Evolutionary conservation across 2,113 vertebrate species (phyloP).

Genomic region (Nanorana parkeri): DNA sequence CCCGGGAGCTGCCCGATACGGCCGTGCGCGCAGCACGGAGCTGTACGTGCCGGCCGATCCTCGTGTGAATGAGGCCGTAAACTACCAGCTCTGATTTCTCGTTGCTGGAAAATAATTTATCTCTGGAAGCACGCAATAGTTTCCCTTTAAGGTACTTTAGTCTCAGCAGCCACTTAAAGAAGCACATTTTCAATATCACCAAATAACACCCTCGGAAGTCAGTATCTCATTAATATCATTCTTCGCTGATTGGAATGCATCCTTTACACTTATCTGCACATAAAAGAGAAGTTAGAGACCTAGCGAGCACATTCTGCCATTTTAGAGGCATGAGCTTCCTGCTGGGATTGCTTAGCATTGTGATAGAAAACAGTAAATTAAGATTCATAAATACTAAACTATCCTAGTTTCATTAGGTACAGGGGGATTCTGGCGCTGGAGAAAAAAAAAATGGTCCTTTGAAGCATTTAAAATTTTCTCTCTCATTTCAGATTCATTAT

Average conservation of each 20-base stretch:
- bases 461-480: conserved; percentile 52
- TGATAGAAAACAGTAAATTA: conserved; percentile 49
- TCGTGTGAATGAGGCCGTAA: no score
- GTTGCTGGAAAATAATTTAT: no score
- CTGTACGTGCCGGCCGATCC: no score
- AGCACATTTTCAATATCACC: conserved; percentile 10
- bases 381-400: conserved; percentile 40
- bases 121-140: no score
- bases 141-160: background rate
- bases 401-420: conserved; percentile 46
- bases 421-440: conserved; percentile 16
- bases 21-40: no score
- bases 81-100: no score
- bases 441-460: conserved; percentile 48
- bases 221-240: conserved; percentile 30
- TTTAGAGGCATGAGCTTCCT: conserved; percentile 26
- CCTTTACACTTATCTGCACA: conserved; percentile 44
- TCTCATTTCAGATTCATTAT: conserved; percentile 57
- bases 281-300: conserved; percentile 46
- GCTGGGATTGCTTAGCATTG: conserved; percentile 39
- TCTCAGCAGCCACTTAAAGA: conserved; percentile 28
- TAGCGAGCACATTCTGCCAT: conserved; percentile 31
- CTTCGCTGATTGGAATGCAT: conserved; percentile 19
- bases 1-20: no score
- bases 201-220: conserved; percentile 2